A percentile compares a stretch with the other conserved stretches of the same genome.
phyloP scores from a whole-genome alignment of 1,140 invertebrate genomes.

The Conopomorpha cramerella region DNA sequence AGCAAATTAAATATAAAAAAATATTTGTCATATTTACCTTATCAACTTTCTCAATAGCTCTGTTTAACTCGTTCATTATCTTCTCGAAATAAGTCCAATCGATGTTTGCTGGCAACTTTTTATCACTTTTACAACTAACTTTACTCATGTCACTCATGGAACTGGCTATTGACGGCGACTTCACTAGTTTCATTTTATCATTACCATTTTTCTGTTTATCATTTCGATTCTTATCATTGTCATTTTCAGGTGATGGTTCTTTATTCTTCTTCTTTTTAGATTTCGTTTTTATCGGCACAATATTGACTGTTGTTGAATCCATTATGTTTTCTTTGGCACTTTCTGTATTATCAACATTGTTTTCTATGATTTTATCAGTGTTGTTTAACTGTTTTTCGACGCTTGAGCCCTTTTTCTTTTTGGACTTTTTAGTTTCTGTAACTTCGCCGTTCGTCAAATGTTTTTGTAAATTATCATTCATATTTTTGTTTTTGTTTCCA shows the following conservation, averaged over 20 bases:
- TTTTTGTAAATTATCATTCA: slow-evolving; percentile 3
- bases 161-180: slow-evolving; percentile 26
- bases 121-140: slow-evolving; percentile 21
- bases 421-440: slow-evolving; percentile 1
- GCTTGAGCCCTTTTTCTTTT: slow-evolving; percentile 5
- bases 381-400: slow-evolving; percentile 4
- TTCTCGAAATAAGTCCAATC: slow-evolving; percentile 26
- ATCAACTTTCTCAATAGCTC: slow-evolving; percentile 30
- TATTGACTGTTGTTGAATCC: slow-evolving; percentile 6
- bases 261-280: slow-evolving; percentile 17
- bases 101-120: slow-evolving; percentile 8
- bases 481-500: slow-evolving; percentile 8
- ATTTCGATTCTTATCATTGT: slow-evolving; percentile 15
- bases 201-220: slow-evolving; percentile 7
- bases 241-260: no score
- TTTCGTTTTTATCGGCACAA: slow-evolving; percentile 4
- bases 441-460: slow-evolving; percentile 5
- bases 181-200: slow-evolving; percentile 13
- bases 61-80: slow-evolving; percentile 30
- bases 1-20: no score
- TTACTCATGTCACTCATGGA: slow-evolving; percentile 26
- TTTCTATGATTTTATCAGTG: slow-evolving; percentile 10
- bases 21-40: no score
- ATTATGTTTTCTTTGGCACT: slow-evolving; percentile 13
- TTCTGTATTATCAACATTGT: slow-evolving; percentile 7